phyloP scores from a whole-genome alignment of 2,797 vertebrate species.

The Salarias fasciatus region DNA sequence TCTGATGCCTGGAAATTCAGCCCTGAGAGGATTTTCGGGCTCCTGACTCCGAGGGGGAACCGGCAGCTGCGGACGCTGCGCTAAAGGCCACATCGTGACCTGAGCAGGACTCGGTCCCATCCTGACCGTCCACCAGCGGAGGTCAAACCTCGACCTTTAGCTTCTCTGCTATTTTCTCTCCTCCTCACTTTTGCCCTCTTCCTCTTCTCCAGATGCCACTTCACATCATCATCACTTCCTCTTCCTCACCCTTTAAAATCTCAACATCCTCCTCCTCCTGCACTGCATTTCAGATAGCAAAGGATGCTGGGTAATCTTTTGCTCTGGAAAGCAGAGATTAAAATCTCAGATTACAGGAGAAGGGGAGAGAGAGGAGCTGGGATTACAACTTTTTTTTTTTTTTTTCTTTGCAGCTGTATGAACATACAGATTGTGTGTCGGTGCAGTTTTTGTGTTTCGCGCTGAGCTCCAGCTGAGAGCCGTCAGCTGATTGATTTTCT shows the following conservation, averaged over 20 bases:
- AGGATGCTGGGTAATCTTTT: constrained; percentile 65
- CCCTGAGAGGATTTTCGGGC: too few relatives aligned
- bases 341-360: constrained; percentile 71
- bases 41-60: too few relatives aligned
- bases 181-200: constrained; percentile 5
- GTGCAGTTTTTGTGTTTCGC: constrained; percentile 21
- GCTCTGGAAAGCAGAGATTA: constrained; percentile 60
- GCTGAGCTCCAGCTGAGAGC: constrained; percentile 17
- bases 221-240: background rate
- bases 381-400: constrained; percentile 56
- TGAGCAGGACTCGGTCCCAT: background rate
- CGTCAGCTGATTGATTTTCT: constrained; percentile 52
- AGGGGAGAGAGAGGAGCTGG: constrained; percentile 33
- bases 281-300: background rate
- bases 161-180: background rate
- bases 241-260: constrained; percentile 12
- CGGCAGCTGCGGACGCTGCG: too few relatives aligned
- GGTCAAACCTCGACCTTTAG: constrained; percentile 36
- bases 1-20: too few relatives aligned
- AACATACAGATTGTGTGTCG: background rate
- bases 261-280: too few relatives aligned
- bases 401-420: constrained; percentile 13
- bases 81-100: constrained; percentile 13
- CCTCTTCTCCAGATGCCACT: too few relatives aligned
- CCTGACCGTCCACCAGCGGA: constrained; percentile 25